Evolutionary conservation across 1,140 invertebrate genomes (phyloP).

Genomic region (Drosophila saltans): DNA sequence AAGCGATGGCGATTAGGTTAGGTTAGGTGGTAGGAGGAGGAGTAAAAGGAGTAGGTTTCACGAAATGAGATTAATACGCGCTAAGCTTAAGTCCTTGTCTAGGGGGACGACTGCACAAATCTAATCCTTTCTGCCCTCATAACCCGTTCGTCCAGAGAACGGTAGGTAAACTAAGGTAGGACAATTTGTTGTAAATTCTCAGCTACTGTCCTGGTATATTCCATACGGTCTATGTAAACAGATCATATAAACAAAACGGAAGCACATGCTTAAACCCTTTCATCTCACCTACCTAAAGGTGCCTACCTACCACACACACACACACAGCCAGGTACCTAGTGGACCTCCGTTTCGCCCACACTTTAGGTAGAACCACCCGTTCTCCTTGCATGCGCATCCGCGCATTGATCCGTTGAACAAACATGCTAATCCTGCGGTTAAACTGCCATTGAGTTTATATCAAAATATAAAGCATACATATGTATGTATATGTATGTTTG

Average conservation of each 20-base stretch:
- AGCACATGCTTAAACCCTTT: constrained; percentile 71
- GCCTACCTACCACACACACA: too few relatives aligned
- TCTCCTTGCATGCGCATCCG: constrained; percentile 64
- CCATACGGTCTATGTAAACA: constrained; percentile 57
- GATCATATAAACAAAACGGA: constrained; percentile 76
- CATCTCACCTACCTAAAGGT: background rate
- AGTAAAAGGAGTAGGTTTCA: constrained; percentile 31
- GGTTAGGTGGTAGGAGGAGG: constrained; percentile 12
- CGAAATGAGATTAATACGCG: constrained; percentile 77
- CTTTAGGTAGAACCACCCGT: constrained; percentile 34
- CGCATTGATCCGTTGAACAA: constrained; percentile 73
- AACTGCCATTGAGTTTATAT: constrained; percentile 79
- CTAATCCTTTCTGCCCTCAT: constrained; percentile 77
- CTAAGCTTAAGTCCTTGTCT: constrained; percentile 61
- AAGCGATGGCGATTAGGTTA: constrained; percentile 69
- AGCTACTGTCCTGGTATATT: constrained; percentile 47
- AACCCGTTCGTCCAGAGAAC: constrained; percentile 42
- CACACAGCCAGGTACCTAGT: too few relatives aligned
- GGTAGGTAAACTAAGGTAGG: constrained; percentile 56
- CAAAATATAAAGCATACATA: constrained; percentile 60
- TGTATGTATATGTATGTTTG: background rate
- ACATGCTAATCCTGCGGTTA: constrained; percentile 82
- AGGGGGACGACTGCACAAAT: constrained; percentile 15
- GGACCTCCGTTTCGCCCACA: constrained; percentile 19
- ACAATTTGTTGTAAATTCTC: constrained; percentile 56